Base-by-base conservation (phyloP, 64 coral and sea anemone species). In the Actinia tenebrosa region DNA sequence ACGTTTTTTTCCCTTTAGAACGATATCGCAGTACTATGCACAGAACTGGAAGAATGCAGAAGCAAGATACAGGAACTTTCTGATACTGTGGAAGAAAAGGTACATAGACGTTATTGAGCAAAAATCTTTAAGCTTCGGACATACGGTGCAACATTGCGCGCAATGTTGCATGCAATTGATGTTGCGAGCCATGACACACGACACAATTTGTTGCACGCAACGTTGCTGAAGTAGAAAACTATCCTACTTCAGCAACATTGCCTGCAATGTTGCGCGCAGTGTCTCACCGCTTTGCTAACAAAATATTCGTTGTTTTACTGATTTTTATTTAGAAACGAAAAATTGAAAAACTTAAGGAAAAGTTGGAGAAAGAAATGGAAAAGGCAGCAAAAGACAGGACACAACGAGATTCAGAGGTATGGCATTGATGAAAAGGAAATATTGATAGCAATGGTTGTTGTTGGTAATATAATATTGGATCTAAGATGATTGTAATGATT, bases 1-100 rank as follows among this genome's bases (percentile, higher is more conserved):
- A 58, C 10, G 10, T 58, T 58, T 13, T 75, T 42, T 30, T 30
- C 42, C 69, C 71, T 54, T 60, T 66, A 96, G 94, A 90, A 77
- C 42, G 94, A 96, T 16, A 19, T 96, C 59, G 86, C 85, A 5
- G 81, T 86, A 23, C 23, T 85, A 25, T 55, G 88, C 83, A 96
- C 87, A 87, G 84, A 96, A 47, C 82, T 96, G 5, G 94, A 96
- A 50, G 94, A 96, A 58, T 90, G 50, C 15, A 92, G 85, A 60
- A 68, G 89, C 4, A 91, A 91, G 69, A 84, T 92, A 58, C 94
- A 93, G 46, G 94, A 96, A 53, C 86, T 93, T 63, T 47, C 77
- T 22, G 82, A 89, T 75, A 96, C 87, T 23, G 79, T 96, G 1
- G 88, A 92, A 22, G 94, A 96, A 85, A 96, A 96, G 94, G 94